A percentile compares a stretch with the other conserved stretches of the same genome.
phyloP scores from a whole-genome alignment of 2,113 vertebrate genomes.

The Alaudala cheleensis region DNA sequence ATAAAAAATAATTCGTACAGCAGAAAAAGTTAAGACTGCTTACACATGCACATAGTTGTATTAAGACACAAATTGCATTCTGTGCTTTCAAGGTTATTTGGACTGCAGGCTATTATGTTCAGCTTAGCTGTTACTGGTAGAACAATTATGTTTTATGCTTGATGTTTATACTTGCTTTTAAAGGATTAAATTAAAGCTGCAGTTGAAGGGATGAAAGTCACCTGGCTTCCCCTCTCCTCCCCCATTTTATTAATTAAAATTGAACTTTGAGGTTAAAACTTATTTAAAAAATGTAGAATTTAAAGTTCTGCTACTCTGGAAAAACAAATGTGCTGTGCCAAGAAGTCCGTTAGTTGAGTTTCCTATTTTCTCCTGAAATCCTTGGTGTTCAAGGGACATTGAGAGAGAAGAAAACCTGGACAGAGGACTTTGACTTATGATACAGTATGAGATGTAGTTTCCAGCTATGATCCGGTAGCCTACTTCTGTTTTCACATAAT shows the following conservation, averaged over 20 bases:
- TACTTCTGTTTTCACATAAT: neutral
- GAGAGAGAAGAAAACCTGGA: neutral
- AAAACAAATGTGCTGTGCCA: neutral
- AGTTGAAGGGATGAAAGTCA: neutral
- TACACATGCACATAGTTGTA: neutral
- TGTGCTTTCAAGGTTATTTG: neutral
- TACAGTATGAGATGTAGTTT: neutral
- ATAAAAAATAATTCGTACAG: neutral
- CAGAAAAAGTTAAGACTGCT: neutral
- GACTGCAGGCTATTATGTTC: neutral
- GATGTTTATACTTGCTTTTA: constrained; percentile 18
- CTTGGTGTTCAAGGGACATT: neutral
- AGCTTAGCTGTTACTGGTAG: neutral
- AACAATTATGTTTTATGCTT: constrained; percentile 22
- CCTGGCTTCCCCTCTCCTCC: neutral
- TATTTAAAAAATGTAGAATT: constrained; percentile 15
- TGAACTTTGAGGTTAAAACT: constrained; percentile 19
- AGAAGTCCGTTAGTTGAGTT: neutral
- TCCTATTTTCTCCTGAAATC: neutral
- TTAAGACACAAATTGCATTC: neutral
- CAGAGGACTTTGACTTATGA: neutral
- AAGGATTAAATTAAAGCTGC: constrained; percentile 38
- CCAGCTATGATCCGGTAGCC: neutral
- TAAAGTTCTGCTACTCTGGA: neutral
- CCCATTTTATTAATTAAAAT: constrained; percentile 41